Base-by-base conservation (phyloP, 2,797 vertebrate species). In the Erpetoichthys calabaricus region DNA sequence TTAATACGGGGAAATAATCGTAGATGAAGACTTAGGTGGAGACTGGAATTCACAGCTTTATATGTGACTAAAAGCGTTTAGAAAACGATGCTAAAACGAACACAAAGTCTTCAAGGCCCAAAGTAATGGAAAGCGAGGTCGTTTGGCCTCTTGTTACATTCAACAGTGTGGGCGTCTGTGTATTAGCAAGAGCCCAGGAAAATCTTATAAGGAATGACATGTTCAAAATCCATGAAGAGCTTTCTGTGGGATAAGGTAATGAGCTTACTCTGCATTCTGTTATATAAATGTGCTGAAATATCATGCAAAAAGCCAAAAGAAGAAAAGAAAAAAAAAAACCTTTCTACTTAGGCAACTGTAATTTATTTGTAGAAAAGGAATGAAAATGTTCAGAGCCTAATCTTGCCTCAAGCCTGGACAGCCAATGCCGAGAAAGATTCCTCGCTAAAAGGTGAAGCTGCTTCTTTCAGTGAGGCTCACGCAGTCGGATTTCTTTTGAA, bases 201-300 rank as follows among this genome's bases (percentile, higher is more conserved):
- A 55, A 67, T 68, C 65, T 65, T 59, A 67, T 62, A 60, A 66
- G 60, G 59, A 63, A 57, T 60, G 68, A 70, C 65, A 68, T 65
- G 61, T 56, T 57, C 45, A 62, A 53, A 65, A 60, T 68, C 55
- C 63, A 59, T 64, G 60, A 64, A 63, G 56, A 62, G 58, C 60
- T 62, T 58, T 56, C 56, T 53, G 5, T 43, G 9, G 51, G 51
- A 57, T 44, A 58, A 7, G 46, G 60, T 68, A 67, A 72, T 60
- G 47, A 47, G 60, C 62, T 72, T 70, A 72, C 59, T 65, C 57
- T 58, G 46, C 56, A 63, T 61, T 44, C 62, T 6, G 57, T 72
- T 72, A 68, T 62, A 53, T 72, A 70, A 68, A 60, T 57, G 63
- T 51, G 43, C 61, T 57, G 59, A 59, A 64, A 56, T 60, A 42